Evolutionary conservation across 1,140 invertebrate species (phyloP).

Genomic region (Aphaenogaster floridana): DNA sequence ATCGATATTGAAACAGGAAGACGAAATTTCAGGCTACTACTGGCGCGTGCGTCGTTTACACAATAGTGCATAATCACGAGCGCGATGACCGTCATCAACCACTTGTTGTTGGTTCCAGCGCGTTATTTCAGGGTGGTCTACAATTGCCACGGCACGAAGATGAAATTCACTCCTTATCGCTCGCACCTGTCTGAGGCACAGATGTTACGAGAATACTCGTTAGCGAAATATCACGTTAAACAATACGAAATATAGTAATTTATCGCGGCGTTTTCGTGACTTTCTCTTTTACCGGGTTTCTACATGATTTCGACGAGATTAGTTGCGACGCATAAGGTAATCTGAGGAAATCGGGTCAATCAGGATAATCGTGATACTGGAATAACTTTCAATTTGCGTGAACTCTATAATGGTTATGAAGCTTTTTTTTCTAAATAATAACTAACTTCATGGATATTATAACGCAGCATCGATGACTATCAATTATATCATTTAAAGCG

Average conservation of each 20-base stretch:
- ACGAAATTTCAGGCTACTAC: slow-evolving; percentile 18
- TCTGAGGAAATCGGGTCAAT: slow-evolving; percentile 17
- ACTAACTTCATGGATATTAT: slow-evolving; percentile 17
- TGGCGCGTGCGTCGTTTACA: slow-evolving; percentile 55
- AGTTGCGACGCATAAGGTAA: slow-evolving; percentile 28
- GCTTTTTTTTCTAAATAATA: not conserved
- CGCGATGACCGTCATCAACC: slow-evolving; percentile 51
- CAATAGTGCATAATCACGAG: slow-evolving; percentile 61
- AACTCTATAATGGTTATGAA: not conserved
- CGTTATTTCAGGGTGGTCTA: slow-evolving; percentile 60
- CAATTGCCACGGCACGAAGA: slow-evolving; percentile 48
- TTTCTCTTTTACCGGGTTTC: slow-evolving; percentile 39
- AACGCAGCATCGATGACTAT: not conserved
- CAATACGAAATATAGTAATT: slow-evolving; percentile 61
- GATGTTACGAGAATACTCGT: slow-evolving; percentile 47
- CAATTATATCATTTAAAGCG: slow-evolving; percentile 22
- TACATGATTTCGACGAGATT: slow-evolving; percentile 48
- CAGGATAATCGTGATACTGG: slow-evolving; percentile 16
- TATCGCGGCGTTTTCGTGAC: slow-evolving; percentile 35
- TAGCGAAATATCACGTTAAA: slow-evolving; percentile 56
- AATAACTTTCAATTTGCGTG: slow-evolving; percentile 39
- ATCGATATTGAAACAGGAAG: slow-evolving; percentile 18
- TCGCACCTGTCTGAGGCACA: slow-evolving; percentile 46
- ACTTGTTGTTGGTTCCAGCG: slow-evolving; percentile 45
- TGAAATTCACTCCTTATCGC: slow-evolving; percentile 58